Conservation (phyloP, 2,113 vertebrate species). For the Galeopterus variegatus region DNA sequence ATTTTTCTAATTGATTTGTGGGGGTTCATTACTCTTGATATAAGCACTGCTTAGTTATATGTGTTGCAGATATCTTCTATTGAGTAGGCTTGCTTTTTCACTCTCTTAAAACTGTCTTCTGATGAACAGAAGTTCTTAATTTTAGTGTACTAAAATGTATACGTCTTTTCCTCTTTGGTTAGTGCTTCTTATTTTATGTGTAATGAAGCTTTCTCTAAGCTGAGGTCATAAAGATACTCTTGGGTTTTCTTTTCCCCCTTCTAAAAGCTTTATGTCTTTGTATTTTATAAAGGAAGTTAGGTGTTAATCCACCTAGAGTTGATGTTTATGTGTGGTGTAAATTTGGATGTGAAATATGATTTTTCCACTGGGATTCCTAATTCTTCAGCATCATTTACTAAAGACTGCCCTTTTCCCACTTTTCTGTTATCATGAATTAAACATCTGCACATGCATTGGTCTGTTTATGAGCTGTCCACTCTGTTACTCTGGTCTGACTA, state of each 20-base stretch:
- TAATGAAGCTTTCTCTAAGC: background rate
- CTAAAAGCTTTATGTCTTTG: background rate
- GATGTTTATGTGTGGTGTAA: background rate
- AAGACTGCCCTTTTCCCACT: no score
- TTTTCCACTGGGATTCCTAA: background rate
- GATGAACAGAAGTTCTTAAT: conserved; percentile 3
- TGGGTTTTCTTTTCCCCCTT: background rate
- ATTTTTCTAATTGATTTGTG: conserved; percentile 3
- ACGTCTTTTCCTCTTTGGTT: background rate
- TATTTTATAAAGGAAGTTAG: background rate
- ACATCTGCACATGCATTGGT: no score
- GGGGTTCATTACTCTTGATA: background rate
- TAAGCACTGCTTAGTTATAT: background rate
- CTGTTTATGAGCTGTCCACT: background rate
- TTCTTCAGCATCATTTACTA: background rate
- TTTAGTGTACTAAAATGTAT: background rate
- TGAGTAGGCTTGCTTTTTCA: background rate
- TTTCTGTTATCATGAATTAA: background rate
- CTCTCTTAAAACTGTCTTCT: background rate
- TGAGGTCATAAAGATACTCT: background rate
- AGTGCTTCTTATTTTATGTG: background rate
- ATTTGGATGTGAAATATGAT: background rate
- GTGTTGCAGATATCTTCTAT: background rate
- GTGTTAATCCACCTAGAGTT: background rate
- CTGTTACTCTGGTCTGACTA: background rate